Base-by-base conservation (phyloP, 2,888 invertebrate species). In the Diloba caeruleocephala region DNA sequence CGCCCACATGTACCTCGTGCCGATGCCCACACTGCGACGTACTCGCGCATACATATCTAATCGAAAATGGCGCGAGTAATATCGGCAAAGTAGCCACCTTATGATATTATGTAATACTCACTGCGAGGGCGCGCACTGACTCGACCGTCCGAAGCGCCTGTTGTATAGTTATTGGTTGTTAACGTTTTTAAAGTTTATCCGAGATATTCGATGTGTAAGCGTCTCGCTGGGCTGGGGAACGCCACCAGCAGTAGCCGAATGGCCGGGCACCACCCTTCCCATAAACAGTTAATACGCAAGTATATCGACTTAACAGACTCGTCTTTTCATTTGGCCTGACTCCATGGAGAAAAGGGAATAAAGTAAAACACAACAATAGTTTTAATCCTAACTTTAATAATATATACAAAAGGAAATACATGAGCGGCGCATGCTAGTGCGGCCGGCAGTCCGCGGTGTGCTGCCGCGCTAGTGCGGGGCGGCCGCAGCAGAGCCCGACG, bases 381-480 rank as follows among this genome's bases (percentile, higher is more conserved):
- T 83, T 85, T 79, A 83, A 85, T 82, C 85, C 87, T 89, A 88
- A 79, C 69, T 89, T 71, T 72, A 71, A 71, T 89, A 89, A 87
- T 89, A 89, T 88, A 88, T 88, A 89, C 88, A 89, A 89, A 89
- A 87, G 81, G 84, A 85, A 86, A 87, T 86, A 81, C 81, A 82
- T 73, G 71, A 62, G 70, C 71, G 48, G 50, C 52, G 59, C 51
- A 41, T 42, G 51, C 31, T 21, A 21, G 21, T n/a, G 15, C 29
- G 14, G 46, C 58, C n/a, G 36, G 21, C 41, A 23, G 17, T 12
- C 26, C 50, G 31, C 29, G 28, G 12, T 10, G 12, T 19, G 41
- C 26, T n/a, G n/a, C n/a, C n/a, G n/a, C n/a, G n/a, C n/a, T n/a
- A n/a, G n/a, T n/a, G n/a, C n/a, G n/a, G n/a, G n/a, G n/a, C n/a